Evolutionary conservation across 2,113 vertebrate genomes (phyloP), one percentile per base, ranked within the genome.

Genomic region (Isurus oxyrinchus): DNA sequence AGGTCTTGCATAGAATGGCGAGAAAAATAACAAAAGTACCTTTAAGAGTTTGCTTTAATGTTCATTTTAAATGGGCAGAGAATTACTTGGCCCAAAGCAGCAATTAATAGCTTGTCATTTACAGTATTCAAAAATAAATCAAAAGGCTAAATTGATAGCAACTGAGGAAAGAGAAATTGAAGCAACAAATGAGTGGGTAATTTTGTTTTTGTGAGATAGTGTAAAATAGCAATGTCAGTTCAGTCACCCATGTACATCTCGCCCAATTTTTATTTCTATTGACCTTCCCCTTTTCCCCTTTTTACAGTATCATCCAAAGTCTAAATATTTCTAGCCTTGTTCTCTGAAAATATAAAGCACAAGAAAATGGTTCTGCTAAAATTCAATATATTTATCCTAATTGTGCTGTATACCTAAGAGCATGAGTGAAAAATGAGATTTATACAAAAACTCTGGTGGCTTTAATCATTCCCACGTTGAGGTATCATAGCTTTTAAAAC

Each of bases 401-500:
- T 95, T 55, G 25, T 53, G 49, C 14, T 55, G 27, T 55, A 72
- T 35, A 53, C 76, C 25, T 72, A 63, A 72, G 25, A 95, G 69
- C 13, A 13, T 14, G 14, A 76, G 66, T 72, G 67, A 40, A 61
- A 57, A 94, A 63, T 63, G 67, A 95, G 27, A 21, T 53, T 55
- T 53, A 72, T 7, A 69, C 63, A 72, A 72, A 95, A 72, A 35
- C 66, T 72, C 66, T 35, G 63, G 94, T 27, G 8, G 25, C 76
- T 55, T 25, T 69, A 95, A 61, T 53, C 61, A 95, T 49, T 69
- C 23, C 63, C 23, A 23, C 40, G 27, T 67, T 95, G 94, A 95
- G 94, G 94, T 76, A 69, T 53, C 63, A 16, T 95, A 95, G 25
- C 67, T 27, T 95, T 72, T 95, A 69, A 95, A 53, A 95, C 14